Conservation (phyloP, 2,797 vertebrate species). For the Gymnocypris eckloni region DNA sequence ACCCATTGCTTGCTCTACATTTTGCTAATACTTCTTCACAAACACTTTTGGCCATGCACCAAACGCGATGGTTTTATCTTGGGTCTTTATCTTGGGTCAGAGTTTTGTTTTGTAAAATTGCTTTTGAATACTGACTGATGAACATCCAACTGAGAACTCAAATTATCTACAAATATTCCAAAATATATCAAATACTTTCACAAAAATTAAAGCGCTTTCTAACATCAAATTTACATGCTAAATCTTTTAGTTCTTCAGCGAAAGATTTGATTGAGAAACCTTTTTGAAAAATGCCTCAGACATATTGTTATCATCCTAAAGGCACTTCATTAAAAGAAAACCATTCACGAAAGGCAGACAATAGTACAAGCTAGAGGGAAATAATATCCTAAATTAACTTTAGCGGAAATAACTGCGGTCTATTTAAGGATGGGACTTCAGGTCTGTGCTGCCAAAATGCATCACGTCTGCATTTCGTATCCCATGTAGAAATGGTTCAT, state of each 20-base stretch:
- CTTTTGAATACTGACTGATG: background rate
- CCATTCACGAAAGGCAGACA: constrained; percentile 57
- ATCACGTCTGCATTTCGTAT: background rate
- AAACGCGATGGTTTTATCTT: constrained; percentile 49
- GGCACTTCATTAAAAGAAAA: constrained; percentile 89
- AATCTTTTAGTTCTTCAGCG: background rate
- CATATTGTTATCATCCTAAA: constrained; percentile 79
- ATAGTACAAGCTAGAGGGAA: constrained; percentile 60
- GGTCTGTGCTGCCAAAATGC: background rate
- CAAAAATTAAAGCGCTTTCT: background rate
- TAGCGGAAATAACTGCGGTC: constrained; percentile 70
- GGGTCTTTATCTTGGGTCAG: constrained; percentile 25
- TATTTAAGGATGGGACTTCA: background rate
- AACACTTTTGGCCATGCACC: constrained; percentile 27
- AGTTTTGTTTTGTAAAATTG: constrained; percentile 2
- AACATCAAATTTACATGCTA: constrained; percentile 21
- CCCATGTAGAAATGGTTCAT: background rate
- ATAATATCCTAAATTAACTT: constrained; percentile 62
- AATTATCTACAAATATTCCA: background rate
- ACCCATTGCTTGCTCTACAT: constrained; percentile 21
- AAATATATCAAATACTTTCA: constrained; percentile 13
- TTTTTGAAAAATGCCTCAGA: constrained; percentile 65
- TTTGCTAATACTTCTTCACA: constrained; percentile 28
- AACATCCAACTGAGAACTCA: background rate
- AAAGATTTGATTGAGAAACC: background rate